Evolutionary conservation across 2,113 vertebrate species (phyloP).

Genomic region (Maccullochella peelii): DNA sequence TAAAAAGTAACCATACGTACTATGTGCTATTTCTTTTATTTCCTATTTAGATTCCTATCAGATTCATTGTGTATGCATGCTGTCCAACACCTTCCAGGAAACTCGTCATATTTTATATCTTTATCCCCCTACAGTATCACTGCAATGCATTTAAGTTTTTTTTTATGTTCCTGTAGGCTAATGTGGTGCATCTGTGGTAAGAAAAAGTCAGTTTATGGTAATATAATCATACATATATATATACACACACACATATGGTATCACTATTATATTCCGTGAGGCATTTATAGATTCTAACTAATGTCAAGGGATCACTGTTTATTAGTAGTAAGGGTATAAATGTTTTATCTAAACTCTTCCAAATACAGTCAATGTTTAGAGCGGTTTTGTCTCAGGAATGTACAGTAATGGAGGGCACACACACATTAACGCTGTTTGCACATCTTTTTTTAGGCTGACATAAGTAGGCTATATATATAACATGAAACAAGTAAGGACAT

Average conservation of each 20-base stretch:
- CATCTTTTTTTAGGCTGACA: not conserved
- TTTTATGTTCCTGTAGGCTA: not conserved
- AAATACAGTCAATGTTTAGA: slow-evolving; percentile 1
- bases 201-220: not conserved
- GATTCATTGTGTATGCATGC: not conserved
- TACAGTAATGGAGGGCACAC: not conserved
- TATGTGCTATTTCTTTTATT: not conserved
- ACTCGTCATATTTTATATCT: not conserved
- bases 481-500: not conserved
- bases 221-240: not conserved
- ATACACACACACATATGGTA: not conserved
- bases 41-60: not conserved
- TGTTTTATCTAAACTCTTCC: not conserved
- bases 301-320: not conserved
- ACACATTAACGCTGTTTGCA: not conserved
- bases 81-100: not conserved
- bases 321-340: not conserved
- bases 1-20: not conserved
- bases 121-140: not conserved
- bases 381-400: not conserved
- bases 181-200: not conserved
- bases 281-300: not conserved
- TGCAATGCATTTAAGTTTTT: not conserved
- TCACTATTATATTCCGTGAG: not conserved
- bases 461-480: too few species aligned